Evolutionary conservation across 2,888 invertebrate species (phyloP).

Genomic region (Eilema depressum): DNA sequence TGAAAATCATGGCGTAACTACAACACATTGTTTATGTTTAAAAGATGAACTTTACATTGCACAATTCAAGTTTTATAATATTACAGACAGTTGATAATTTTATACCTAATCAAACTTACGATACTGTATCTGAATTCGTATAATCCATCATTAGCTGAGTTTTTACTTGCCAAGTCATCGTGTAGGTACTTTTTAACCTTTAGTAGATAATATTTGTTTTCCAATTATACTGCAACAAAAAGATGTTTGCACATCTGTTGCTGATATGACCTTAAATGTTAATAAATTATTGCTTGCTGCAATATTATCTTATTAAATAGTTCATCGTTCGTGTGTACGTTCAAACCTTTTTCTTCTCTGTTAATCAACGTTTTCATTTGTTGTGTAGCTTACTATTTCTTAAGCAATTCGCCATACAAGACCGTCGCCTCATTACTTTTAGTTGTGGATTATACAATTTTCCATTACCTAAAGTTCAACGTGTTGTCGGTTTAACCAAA

Average conservation of each 20-base stretch:
- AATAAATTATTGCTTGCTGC: conserved; percentile 1
- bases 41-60: neutral
- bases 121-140: neutral
- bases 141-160: neutral
- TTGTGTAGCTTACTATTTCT: no score
- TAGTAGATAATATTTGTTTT: neutral
- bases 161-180: neutral
- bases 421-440: no score
- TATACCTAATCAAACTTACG: neutral
- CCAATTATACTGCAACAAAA: neutral
- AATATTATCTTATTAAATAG: neutral
- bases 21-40: neutral
- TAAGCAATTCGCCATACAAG: no score
- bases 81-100: neutral
- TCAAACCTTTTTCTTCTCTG: no score
- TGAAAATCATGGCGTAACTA: neutral
- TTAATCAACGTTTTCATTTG: no score
- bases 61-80: neutral
- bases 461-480: conserved; percentile 55
- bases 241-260: neutral
- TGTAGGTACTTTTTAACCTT: neutral
- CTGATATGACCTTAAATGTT: neutral
- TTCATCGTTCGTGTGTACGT: neutral
- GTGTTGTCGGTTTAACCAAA: conserved; percentile 73
- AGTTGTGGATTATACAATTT: no score